Evolutionary conservation across 2,888 invertebrate species (phyloP).

Genomic region (Cryptocephalus primarius): DNA sequence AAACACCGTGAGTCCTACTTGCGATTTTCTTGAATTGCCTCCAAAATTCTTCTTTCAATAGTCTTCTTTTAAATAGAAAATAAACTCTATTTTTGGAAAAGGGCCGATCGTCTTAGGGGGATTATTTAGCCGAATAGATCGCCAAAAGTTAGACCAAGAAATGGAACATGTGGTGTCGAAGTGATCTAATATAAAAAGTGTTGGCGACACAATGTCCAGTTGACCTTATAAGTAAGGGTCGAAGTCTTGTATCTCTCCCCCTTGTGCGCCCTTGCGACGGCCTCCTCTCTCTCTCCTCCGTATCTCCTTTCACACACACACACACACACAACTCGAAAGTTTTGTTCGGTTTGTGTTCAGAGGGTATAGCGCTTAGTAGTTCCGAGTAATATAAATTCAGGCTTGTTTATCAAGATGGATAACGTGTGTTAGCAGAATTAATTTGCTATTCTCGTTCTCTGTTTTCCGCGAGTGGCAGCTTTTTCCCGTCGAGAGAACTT

Average conservation of each 20-base stretch:
- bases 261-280: background rate
- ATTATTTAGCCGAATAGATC: no score
- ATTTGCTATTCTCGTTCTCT: slow-evolving; percentile 18
- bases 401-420: slow-evolving; percentile 20
- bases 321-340: slow-evolving; percentile 5
- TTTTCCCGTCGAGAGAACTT: slow-evolving; percentile 6
- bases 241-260: no score
- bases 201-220: background rate
- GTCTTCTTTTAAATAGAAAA: no score
- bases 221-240: background rate
- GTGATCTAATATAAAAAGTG: no score
- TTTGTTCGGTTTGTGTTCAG: slow-evolving; percentile 8
- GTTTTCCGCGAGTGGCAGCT: slow-evolving; percentile 3
- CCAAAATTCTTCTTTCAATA: no score
- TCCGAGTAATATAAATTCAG: slow-evolving; percentile 14
- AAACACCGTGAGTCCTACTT: no score
- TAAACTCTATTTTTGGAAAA: no score
- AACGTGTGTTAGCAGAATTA: slow-evolving; percentile 22
- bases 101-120: no score
- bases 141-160: no score
- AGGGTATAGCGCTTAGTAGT: background rate
- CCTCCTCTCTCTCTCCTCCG: background rate
- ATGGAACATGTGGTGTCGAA: no score
- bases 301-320: background rate
- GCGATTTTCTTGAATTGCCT: no score